Base-by-base conservation (phyloP, 2,888 invertebrate genomes). In the Caenorhabditis virilis region DNA sequence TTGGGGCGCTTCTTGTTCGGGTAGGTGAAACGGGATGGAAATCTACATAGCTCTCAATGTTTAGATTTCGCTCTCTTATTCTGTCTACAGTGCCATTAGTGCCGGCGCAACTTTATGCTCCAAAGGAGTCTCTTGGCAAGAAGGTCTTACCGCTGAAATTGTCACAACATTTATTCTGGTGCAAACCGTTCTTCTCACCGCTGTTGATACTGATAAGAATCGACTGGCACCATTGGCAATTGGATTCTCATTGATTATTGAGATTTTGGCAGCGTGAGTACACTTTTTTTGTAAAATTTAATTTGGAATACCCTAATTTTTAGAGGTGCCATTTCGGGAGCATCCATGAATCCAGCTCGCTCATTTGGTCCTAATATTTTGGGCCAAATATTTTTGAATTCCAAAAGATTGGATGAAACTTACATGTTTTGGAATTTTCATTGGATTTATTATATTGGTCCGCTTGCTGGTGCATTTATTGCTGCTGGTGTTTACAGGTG, bases 341-440 rank as follows among this genome's bases (percentile, higher is more conserved):
- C 82, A 1, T 84, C 84, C 13, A 84, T 85, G 84, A 85, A 85
- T 63, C 85, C 85, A 4, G 85, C 84, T n/a, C 77, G 85, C 27
- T 84, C 83, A 25, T 82, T 85, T 46, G 85, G 85, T 1, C 85
- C 85, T 9, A 84, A 84, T 27, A 74, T 85, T n/a, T 64, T 71
- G 42, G 72, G 65, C 16, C 56, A 60, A 22, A 11, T 68, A 2
- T 72, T 72, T 53, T 39, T 69, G 42, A 42, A 30, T 15, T 46
- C n/a, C 13, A 13, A 30, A 9, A 6, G 13, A 9, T 23, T 62
- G 15, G 50, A 64, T 23, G 7, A 26, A 13, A 56, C 48, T 3
- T 49, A 54, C 38, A 61, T 57, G 41, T 68, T 69, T 39, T 78
- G 78, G 77, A 42, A 56, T n/a, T 59, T 66, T 41, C 84, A 84